A percentile compares a stretch with the other conserved stretches of the same genome.
These are phyloP conservation scores for Elaphurus davidianus DNA, from an alignment of 2,113 vertebrate genomes.

Conservation along the genomic window DNA sequence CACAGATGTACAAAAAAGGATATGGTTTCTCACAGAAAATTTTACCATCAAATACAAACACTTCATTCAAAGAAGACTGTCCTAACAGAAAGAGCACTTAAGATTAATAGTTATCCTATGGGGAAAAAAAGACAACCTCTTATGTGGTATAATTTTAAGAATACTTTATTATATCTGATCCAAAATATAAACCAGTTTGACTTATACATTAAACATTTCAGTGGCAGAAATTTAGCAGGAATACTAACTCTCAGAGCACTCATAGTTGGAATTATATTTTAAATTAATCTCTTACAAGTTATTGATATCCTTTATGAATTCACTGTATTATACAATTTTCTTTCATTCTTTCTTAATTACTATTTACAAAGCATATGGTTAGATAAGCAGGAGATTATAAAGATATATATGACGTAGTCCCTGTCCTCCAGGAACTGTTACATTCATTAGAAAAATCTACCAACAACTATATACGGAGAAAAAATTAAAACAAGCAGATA, in stretches of 20 bases:
- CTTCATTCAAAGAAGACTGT: not conserved
- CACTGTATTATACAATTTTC: not conserved
- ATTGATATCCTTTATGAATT: not conserved
- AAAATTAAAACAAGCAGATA: not conserved
- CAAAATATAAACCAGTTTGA: not conserved
- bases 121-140: not conserved
- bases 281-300: not conserved
- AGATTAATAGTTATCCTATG: not conserved
- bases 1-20: not conserved
- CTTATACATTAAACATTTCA: not conserved
- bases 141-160: not conserved
- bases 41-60: not conserved
- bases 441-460: not conserved
- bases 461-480: not conserved
- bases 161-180: not conserved
- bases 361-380: not conserved
- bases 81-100: not conserved
- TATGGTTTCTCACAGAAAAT: not conserved
- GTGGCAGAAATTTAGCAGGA: not conserved
- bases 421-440: not conserved
- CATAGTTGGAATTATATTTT: not conserved
- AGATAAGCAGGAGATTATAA: not conserved
- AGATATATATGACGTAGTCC: not conserved
- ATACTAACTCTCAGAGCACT: not conserved
- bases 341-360: not conserved